Percentiles rank a stretch among this genome's conserved stretches.
phyloP scores from a whole-genome alignment of 2,797 vertebrate species.

The Acanthis flammea region DNA sequence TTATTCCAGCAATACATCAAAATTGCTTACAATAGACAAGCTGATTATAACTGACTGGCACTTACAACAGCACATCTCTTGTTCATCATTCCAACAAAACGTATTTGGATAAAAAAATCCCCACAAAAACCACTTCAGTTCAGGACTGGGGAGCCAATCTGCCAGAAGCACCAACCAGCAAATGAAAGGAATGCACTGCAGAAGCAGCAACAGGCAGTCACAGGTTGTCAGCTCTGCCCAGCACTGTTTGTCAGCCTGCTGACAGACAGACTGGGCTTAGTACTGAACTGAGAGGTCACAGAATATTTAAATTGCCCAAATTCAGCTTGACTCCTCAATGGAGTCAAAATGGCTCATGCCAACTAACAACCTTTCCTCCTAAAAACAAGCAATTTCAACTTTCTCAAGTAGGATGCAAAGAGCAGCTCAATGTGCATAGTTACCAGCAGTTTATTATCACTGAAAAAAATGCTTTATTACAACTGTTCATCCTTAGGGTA shows the following conservation, averaged over 20 bases:
- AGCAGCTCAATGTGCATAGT: background rate
- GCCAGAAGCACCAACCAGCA: background rate
- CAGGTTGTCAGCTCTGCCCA: background rate
- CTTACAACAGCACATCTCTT: background rate
- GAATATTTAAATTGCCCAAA: background rate
- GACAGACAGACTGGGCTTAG: background rate
- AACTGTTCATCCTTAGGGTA: background rate
- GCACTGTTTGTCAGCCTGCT: background rate
- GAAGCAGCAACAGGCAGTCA: background rate
- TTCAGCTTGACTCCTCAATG: background rate
- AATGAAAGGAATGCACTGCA: background rate
- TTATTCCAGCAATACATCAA: background rate
- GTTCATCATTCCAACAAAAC: background rate
- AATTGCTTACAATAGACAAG: background rate
- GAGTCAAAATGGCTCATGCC: background rate
- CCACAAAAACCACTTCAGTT: background rate
- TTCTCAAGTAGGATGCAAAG: background rate
- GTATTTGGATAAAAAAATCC: background rate
- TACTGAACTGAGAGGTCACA: background rate
- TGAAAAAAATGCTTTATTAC: background rate
- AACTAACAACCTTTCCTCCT: background rate
- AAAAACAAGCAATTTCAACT: background rate
- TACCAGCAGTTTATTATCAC: background rate
- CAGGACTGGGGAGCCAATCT: background rate
- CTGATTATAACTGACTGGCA: background rate